phyloP scores from a whole-genome alignment of 2,797 vertebrate genomes.

The Danionella dracula region DNA sequence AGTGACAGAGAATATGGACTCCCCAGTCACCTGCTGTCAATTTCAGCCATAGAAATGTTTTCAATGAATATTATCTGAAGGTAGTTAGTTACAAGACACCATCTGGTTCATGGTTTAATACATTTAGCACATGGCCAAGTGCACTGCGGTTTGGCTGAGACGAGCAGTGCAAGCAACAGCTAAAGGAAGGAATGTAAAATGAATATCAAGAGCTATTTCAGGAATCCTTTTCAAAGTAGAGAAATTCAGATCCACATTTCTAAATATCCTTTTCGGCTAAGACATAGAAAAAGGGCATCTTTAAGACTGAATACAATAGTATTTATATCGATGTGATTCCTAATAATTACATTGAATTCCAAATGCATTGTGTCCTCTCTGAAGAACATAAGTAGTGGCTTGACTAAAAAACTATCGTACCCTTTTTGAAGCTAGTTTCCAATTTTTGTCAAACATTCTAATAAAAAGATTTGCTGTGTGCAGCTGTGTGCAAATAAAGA shows the following conservation, averaged over 20 bases:
- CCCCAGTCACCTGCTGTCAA: background rate
- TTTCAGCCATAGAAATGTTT: background rate
- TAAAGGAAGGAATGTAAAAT: conserved; percentile 38
- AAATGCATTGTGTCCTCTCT: too few species aligned
- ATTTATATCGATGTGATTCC: too few species aligned
- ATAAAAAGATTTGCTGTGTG: too few species aligned
- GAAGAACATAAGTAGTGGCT: too few species aligned
- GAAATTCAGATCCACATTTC: background rate
- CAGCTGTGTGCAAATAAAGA: too few species aligned
- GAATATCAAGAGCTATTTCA: conserved; percentile 21
- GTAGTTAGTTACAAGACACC: conserved; percentile 7
- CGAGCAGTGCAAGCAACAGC: conserved; percentile 37
- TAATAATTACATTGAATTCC: too few species aligned
- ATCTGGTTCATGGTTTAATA: background rate
- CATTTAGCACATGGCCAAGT: conserved; percentile 6
- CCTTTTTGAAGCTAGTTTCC: too few species aligned
- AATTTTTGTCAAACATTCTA: too few species aligned
- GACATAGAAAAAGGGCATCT: too few species aligned
- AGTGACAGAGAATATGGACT: background rate
- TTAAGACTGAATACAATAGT: too few species aligned
- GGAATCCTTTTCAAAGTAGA: conserved; percentile 9
- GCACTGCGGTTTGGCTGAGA: conserved; percentile 28
- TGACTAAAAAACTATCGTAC: too few species aligned
- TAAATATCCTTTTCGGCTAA: background rate
- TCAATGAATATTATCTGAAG: background rate